phyloP scores from a whole-genome alignment of 2,113 vertebrate species.

The Lathamus discolor region DNA sequence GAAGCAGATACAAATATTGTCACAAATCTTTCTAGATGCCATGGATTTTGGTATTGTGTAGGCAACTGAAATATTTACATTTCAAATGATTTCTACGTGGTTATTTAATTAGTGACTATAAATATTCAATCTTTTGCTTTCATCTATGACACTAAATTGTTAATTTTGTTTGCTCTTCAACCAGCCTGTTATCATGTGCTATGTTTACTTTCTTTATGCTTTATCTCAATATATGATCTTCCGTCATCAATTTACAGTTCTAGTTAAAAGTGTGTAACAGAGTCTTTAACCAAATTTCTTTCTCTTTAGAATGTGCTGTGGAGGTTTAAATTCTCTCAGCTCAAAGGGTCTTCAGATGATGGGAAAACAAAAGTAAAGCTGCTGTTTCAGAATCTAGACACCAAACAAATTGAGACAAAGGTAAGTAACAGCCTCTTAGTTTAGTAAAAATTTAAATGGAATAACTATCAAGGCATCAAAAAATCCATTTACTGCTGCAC shows the following conservation, averaged over 20 bases:
- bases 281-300: background rate
- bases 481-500: background rate
- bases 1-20: background rate
- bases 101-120: background rate
- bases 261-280: background rate
- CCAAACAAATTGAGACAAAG: constrained; percentile 93
- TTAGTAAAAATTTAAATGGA: background rate
- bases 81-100: background rate
- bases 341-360: constrained; percentile 95
- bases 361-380: constrained; percentile 91
- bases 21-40: background rate
- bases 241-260: background rate
- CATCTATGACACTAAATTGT: background rate
- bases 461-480: background rate
- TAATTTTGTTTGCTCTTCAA: background rate
- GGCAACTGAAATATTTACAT: background rate
- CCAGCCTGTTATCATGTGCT: background rate
- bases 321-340: constrained; percentile 94
- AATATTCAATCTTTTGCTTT: background rate
- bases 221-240: background rate
- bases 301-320: constrained; percentile 82
- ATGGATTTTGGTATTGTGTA: background rate
- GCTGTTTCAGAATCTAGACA: constrained; percentile 89
- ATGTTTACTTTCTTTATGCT: background rate
- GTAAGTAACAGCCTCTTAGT: constrained; percentile 64